A percentile compares a stretch with the other conserved stretches of the same genome.
phyloP scores from a whole-genome alignment of 1,140 invertebrate genomes.

The Sycophila sp. region DNA sequence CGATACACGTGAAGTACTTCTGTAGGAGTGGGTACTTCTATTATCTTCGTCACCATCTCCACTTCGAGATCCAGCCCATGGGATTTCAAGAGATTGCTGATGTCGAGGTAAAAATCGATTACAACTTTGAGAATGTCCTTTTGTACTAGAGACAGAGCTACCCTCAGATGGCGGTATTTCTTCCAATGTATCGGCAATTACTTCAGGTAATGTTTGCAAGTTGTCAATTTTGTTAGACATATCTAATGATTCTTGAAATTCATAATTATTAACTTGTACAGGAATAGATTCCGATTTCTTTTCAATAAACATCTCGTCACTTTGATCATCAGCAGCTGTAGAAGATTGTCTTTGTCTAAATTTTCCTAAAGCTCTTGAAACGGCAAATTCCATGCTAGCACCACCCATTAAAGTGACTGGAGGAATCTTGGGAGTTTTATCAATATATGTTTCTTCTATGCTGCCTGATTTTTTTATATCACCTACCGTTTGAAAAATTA shows the following conservation, averaged over 20 bases:
- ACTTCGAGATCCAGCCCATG: slow-evolving; percentile 69
- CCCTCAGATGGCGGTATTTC: slow-evolving; percentile 69
- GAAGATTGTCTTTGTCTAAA: slow-evolving; percentile 81
- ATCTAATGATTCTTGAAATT: slow-evolving; percentile 57
- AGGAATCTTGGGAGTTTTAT: slow-evolving; percentile 68
- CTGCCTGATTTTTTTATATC: slow-evolving; percentile 73
- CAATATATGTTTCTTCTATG: slow-evolving; percentile 63
- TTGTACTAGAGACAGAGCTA: slow-evolving; percentile 72
- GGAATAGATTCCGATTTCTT: slow-evolving; percentile 53
- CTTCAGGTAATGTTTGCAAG: slow-evolving; percentile 59
- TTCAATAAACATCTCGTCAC: slow-evolving; percentile 66
- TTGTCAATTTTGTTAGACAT: slow-evolving; percentile 56
- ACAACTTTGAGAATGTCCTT: slow-evolving; percentile 60
- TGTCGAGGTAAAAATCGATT: slow-evolving; percentile 74
- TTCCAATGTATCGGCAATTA: slow-evolving; percentile 60
- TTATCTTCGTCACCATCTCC: slow-evolving; percentile 84
- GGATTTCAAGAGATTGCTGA: slow-evolving; percentile 84
- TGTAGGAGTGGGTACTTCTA: slow-evolving; percentile 84
- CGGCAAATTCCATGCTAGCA: slow-evolving; percentile 83
- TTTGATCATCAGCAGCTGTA: slow-evolving; percentile 74
- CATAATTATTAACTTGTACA: slow-evolving; percentile 48
- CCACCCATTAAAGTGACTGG: slow-evolving; percentile 69
- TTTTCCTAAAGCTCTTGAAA: slow-evolving; percentile 83
- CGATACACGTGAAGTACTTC: slow-evolving; percentile 86
- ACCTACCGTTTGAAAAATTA: slow-evolving; percentile 78